Evolutionary conservation across 2,888 invertebrate species (phyloP).

Genomic region (Lasioglossum vierecki): DNA sequence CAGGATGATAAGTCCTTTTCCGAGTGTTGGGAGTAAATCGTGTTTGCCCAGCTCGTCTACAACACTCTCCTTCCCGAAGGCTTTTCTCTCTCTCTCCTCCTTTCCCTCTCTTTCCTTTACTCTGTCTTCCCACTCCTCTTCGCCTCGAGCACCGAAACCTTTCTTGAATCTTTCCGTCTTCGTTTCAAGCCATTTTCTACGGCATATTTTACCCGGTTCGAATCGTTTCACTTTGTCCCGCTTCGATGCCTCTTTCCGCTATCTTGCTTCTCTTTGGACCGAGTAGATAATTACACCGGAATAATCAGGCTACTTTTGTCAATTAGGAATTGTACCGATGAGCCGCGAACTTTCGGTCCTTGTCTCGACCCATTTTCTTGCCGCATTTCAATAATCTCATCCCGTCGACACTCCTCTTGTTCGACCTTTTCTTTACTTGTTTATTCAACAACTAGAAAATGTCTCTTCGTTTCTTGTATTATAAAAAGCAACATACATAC

Average conservation of each 20-base stretch:
- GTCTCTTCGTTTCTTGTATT: too few relatives aligned
- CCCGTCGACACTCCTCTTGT: not conserved
- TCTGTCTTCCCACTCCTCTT: too few relatives aligned
- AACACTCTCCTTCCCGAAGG: conserved; percentile 39
- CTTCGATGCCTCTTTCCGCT: not conserved
- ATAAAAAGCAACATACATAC: too few relatives aligned
- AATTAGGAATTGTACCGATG: not conserved
- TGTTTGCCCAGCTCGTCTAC: conserved; percentile 64
- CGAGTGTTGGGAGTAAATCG: conserved; percentile 65
- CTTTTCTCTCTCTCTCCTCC: not conserved
- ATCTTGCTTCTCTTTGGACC: not conserved
- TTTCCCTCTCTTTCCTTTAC: not conserved
- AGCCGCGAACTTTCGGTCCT: not conserved
- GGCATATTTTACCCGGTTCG: not conserved
- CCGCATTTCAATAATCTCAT: not conserved
- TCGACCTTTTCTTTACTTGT: not conserved
- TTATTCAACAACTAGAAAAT: too few relatives aligned
- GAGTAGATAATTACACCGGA: not conserved
- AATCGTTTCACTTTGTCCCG: not conserved
- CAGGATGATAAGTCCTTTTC: conserved; percentile 64
- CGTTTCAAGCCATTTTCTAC: not conserved
- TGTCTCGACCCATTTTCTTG: not conserved
- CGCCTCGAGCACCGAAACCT: not conserved
- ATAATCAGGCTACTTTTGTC: not conserved
- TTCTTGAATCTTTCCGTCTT: not conserved